Base-by-base conservation (phyloP, 2,113 vertebrate genomes). In the Bubo bubo region DNA sequence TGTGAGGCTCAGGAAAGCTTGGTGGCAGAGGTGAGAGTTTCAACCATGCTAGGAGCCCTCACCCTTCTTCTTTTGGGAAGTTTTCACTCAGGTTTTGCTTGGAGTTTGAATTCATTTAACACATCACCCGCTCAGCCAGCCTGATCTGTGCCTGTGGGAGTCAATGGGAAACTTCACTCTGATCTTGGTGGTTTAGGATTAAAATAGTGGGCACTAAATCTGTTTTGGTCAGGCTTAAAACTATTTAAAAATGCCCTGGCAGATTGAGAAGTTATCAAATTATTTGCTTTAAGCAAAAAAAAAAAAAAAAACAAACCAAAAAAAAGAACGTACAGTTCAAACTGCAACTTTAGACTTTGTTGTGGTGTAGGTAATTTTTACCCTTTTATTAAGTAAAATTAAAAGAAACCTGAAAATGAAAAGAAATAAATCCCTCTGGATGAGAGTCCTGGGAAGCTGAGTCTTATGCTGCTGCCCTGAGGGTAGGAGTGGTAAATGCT, bases 1-100 rank as follows among this genome's bases (percentile, higher is more conserved):
- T 0, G 1, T 30, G 27, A 43, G 39, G 70, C 35, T 68, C 19
- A 27, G 53, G 15, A 62, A 35, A 67, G 30, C 28, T 62, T 9
- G 4, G 32, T 0, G 1, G 41, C 3, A 2, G 8, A 53, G 24
- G 4, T 22, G 12, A 26, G 37, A 34, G 7, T 26, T 66, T 35
- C 60, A 37, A 35, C 28, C 8, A 6, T 1, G 8, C 32, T 37
- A 19, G 16, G 47, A 62, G 34, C 39, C 41, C n/a, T 63, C 52
- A 17, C 9, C 11, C 14, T 68, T 35, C 63, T 53, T 26, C 60
- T 58, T 70, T n/a, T n/a, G 34, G 22, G 45, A 53, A 34, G 50
- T 16, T 32, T 39, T 58, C 59, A 62, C 20, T 11, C 12, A 9
- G 4, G 12, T 77, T 72, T 94, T 72, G 5, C 14, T 55, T 47